Base-by-base conservation (phyloP, 2,113 vertebrate genomes). In the Turnix velox region DNA sequence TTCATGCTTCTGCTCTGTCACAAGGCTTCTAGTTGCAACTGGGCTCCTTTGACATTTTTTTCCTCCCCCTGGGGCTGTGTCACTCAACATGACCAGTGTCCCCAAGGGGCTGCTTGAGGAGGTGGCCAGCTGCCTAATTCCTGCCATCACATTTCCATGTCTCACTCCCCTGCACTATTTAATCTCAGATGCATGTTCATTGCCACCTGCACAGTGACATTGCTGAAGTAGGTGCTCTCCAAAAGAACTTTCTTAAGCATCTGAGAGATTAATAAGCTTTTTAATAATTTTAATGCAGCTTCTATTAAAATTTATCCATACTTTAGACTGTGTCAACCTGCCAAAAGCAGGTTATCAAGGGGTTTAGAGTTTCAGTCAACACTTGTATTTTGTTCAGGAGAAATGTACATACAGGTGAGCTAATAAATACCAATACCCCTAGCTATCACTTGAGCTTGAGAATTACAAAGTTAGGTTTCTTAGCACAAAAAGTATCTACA, bases 241-340 rank as follows among this genome's bases (percentile, higher is more conserved):
- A 62, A 65, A 63, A 95, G 52, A 43, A 61, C 81, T 96, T 27
- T 72, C 71, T 68, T 84, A 61, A 58, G 80, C 72, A 78, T 15
- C 84, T 87, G 90, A 90, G 86, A 84, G 43, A 91, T 80, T 10
- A 85, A 90, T 80, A 88, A 77, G 39, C 55, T 59, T 92, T 75
- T 90, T 68, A 65, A 51, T 82, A 14, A 43, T 84, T 79, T 55
- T 45, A 40, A 27, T 84, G 48, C 18, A 42, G 62, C 58, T 45
- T 69, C 40, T 72, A 14, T 68, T 54, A 84, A 68, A 87, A 46
- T 31, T 7, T 51, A 57, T 22, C 61, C 30, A 30, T 49, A 17
- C 37, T 78, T 61, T 57, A 49, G 42, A n/a, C 61, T 3, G 0
- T 49, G 35, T 83, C 67, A 91, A 27, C 51, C 39, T 85, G 67